Percentiles rank a stretch among this genome's conserved stretches.
These are phyloP conservation scores for Gymnoscopelus braueri DNA, from an alignment of 2,797 vertebrate genomes.

Conservation along the genomic window DNA sequence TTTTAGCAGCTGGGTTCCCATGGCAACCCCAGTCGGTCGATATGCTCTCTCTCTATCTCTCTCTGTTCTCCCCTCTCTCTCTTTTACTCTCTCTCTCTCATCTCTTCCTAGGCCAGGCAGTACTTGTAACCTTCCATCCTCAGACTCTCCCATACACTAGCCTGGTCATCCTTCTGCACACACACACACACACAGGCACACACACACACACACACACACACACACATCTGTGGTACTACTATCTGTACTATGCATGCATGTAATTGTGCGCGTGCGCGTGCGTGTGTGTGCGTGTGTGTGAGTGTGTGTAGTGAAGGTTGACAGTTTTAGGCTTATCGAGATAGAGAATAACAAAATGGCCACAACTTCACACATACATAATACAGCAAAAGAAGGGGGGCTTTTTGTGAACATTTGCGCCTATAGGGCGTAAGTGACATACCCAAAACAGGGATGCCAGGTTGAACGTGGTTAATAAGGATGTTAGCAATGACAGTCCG, in stretches of 20 bases:
- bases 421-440: too few relatives aligned
- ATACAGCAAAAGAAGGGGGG: background rate
- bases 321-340: constrained; percentile 29
- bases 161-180: background rate
- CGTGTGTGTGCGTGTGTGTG: background rate
- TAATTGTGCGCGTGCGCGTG: constrained; percentile 6
- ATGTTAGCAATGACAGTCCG: constrained; percentile 41
- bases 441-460: too few relatives aligned
- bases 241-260: constrained; percentile 41
- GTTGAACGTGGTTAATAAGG: constrained; percentile 38
- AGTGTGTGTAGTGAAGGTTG: too few relatives aligned
- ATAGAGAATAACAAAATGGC: constrained; percentile 37
- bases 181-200: too few relatives aligned
- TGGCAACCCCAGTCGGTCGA: constrained; percentile 77
- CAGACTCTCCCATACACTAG: constrained; percentile 69
- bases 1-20: constrained; percentile 81
- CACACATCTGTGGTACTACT: constrained; percentile 36
- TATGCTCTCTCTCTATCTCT: constrained; percentile 38
- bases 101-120: constrained; percentile 68
- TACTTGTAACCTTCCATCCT: constrained; percentile 71
- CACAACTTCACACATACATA: constrained; percentile 34
- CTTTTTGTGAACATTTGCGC: too few relatives aligned
- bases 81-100: constrained; percentile 1
- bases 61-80: background rate
- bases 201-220: constrained; percentile 23